Conservation (phyloP, 2,888 invertebrate species). For the Cerastoderma edule region DNA sequence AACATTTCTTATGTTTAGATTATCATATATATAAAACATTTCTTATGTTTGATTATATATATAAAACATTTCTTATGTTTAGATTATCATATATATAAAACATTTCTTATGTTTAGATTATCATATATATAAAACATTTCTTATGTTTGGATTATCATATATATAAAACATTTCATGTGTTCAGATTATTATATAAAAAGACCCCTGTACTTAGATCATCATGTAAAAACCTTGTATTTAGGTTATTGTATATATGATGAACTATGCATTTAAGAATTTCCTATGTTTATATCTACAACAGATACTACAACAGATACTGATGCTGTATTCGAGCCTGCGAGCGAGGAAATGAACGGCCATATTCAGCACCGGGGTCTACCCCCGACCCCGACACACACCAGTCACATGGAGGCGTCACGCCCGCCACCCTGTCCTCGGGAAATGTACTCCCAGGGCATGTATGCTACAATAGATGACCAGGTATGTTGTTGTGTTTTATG, state of each 20-base stretch:
- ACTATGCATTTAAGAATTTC: not conserved
- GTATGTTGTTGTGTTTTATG: too few species aligned
- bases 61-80: too few species aligned
- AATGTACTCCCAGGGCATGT: constrained; percentile 70
- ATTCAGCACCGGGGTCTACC: constrained; percentile 62
- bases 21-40: too few species aligned
- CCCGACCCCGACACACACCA: constrained; percentile 53
- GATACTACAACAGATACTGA: constrained; percentile 21
- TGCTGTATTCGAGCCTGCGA: constrained; percentile 15
- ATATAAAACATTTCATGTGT: too few species aligned
- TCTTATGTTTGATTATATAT: too few species aligned
- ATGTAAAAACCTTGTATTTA: not conserved
- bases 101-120: too few species aligned
- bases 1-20: too few species aligned
- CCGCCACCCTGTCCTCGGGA: constrained; percentile 66
- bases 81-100: too few species aligned
- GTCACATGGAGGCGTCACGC: constrained; percentile 39
- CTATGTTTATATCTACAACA: not conserved
- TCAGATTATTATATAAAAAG: too few species aligned
- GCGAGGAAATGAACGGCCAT: constrained; percentile 61
- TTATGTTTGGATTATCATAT: too few species aligned
- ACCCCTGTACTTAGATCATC: too few species aligned
- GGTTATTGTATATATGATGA: not conserved
- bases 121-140: too few species aligned
- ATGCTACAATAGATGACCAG: constrained; percentile 65